phyloP scores from a whole-genome alignment of 2,888 invertebrate species.

The Galeopsomyia nigrocyanea region DNA sequence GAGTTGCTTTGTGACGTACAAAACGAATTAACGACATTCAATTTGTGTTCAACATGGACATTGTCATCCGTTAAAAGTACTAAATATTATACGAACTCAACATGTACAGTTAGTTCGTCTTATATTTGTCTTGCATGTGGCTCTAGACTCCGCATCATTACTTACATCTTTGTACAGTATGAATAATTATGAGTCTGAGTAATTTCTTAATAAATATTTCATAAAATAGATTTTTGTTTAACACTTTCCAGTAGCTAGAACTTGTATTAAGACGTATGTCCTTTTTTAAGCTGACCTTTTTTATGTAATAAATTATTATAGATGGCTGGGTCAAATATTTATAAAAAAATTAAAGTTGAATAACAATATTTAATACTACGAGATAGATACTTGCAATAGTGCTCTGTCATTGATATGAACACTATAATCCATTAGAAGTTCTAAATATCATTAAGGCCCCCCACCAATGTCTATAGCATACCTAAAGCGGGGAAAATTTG shows the following conservation, averaged over 20 bases:
- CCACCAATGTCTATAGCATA: too few relatives aligned
- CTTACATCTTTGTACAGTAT: constrained; percentile 36
- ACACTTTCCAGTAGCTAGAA: constrained; percentile 27
- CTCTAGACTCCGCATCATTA: constrained; percentile 30
- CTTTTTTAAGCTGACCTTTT: constrained; percentile 23
- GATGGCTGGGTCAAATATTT: too few relatives aligned
- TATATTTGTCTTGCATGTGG: constrained; percentile 31
- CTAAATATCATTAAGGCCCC: too few relatives aligned
- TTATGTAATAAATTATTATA: constrained; percentile 3
- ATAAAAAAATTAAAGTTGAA: too few relatives aligned
- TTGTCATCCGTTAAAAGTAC: constrained; percentile 22
- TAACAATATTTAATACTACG: too few relatives aligned
- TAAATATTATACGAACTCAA: constrained; percentile 14
- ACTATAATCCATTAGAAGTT: too few relatives aligned
- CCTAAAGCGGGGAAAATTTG: too few relatives aligned
- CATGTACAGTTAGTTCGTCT: constrained; percentile 26
- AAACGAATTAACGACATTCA: constrained; percentile 23
- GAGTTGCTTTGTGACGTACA: constrained; percentile 34
- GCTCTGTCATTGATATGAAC: too few relatives aligned
- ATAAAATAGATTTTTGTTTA: constrained; percentile 36
- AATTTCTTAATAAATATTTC: constrained; percentile 36
- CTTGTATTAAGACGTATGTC: constrained; percentile 13
- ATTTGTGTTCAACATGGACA: constrained; percentile 16
- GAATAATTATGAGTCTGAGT: constrained; percentile 30
- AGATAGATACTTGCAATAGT: too few relatives aligned